These are phyloP conservation scores for Micropoecilia bifurca DNA, from an alignment of 2,797 vertebrate species.

Conservation along the genomic window DNA sequence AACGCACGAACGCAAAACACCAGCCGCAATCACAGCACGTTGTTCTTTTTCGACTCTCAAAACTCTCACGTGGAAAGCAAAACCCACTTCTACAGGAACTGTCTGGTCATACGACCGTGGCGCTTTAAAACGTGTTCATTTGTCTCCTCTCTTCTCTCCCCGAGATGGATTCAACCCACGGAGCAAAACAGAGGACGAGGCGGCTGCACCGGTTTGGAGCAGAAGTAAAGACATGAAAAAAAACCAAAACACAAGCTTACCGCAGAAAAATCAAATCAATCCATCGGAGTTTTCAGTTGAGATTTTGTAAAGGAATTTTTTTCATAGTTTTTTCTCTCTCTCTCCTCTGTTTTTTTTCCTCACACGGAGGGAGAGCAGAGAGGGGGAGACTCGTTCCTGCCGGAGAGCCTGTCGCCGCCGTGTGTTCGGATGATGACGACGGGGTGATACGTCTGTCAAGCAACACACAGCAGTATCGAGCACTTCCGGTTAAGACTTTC, in stretches of 20 bases:
- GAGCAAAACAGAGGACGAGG: slow-evolving; percentile 65
- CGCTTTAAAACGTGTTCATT: slow-evolving; percentile 41
- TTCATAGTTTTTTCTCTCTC: slow-evolving; percentile 25
- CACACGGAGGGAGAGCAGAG: slow-evolving; percentile 64
- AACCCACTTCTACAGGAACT: neutral
- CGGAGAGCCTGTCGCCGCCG: slow-evolving; percentile 79
- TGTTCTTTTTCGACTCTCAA: neutral
- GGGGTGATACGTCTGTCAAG: slow-evolving; percentile 34
- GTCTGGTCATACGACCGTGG: slow-evolving; percentile 4
- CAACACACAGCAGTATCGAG: rapidly evolving
- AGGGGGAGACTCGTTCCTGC: slow-evolving; percentile 72
- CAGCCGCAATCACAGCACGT: slow-evolving; percentile 47
- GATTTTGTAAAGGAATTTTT: slow-evolving; percentile 22
- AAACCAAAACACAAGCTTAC: slow-evolving; percentile 65
- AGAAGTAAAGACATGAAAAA: neutral
- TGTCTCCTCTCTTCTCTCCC: slow-evolving; percentile 35
- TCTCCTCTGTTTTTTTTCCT: slow-evolving; percentile 16
- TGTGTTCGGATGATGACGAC: slow-evolving; percentile 82
- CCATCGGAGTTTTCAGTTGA: slow-evolving; percentile 72
- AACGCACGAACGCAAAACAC: slow-evolving; percentile 74
- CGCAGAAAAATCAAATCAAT: slow-evolving; percentile 74
- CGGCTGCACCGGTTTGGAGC: slow-evolving; percentile 75
- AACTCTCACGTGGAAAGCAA: neutral
- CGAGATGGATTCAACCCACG: slow-evolving; percentile 61
- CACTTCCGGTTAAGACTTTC: slow-evolving; percentile 27